Evolutionary conservation across 2,113 vertebrate genomes (phyloP), one percentile per base, ranked within the genome.

Genomic region (Epinephelus cyanopodus): DNA sequence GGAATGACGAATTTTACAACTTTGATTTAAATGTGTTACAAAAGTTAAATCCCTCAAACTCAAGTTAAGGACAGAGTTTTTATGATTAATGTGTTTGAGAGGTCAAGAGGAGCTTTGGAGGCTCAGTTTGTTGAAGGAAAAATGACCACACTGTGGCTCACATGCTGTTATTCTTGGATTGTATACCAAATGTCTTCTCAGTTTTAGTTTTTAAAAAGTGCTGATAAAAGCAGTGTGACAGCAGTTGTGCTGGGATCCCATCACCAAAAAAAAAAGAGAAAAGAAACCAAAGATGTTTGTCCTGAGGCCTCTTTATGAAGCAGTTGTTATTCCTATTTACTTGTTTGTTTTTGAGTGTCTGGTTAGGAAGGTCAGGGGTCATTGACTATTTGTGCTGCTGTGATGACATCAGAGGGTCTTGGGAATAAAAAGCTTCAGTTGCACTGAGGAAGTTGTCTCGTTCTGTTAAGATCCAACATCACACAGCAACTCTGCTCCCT

Each of bases 151-250:
- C 50, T 50, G 23, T 0, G 3, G 25, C 29, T 62, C 33, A 4
- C 64, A 66, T 77, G n/a, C 57, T 52, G 80, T 88, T 85, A 66
- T 83, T 83, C 62, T 81, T 86, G 79, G 79, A 83, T 14, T n/a
- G 42, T 37, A 7, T 37, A 37, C 6, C 6, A 37, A 82, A 72
- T 52, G 23, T 39, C 12, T 68, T 50, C 62, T 54, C 2, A n/a
- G 33, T 37, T 6, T 8, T 37, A 37, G 6, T 37, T 37, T 37
- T 6, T 18, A 12, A 45, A 45, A 45, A 10, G 42, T 3, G 3
- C 48, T 48, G 57, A 47, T 15, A 74, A 25, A 62, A 81, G 48
- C 29, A 45, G 62, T 39, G 7, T 37, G 33, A 6, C 33, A 8
- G 29, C 29, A 29, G 29, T 29, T 29, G 29, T 29, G 29, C 29